Base-by-base conservation (phyloP, 2,113 vertebrate genomes). In the Seriola quinqueradiata region DNA sequence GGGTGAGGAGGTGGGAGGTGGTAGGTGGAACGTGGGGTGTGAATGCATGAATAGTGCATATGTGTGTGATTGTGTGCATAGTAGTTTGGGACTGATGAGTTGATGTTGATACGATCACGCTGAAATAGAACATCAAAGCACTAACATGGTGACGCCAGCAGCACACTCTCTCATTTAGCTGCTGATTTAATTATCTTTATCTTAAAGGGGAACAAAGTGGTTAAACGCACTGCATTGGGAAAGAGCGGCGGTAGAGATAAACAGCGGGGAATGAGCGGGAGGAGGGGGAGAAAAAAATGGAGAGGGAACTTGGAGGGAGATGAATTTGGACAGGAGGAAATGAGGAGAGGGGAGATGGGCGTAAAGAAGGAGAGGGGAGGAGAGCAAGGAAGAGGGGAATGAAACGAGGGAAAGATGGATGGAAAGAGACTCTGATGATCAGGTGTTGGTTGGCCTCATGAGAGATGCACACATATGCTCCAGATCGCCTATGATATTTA, bases 121-220 rank as follows among this genome's bases (percentile, higher is more conserved):
- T 77, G 81, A 87, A 92, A 91, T 84, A 85, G 89, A 87, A 90
- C 91, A 91, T 93, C 89, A 92, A 88, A 93, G 88, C 60, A 66
- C 66, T 73, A 25, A 67, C 87, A 86, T 79, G 80, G 90, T 87
- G 92, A 93, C 85, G 90, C 90, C 87, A 88, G 89, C 90, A 89
- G 90, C 89, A 55, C 83, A 59, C 83, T 77, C 84, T 59, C 90
- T 90, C 89, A 89, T 92, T 92, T 92, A 90, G 91, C 84, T 67
- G 83, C 90, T 93, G 90, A 94, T 94, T 93, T 91, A 91, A 94
- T 94, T 93, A 93, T 93, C 93, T 92, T 94, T 93, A 94, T 92
- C 92, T 94, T 92, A 88, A 92, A 92, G 90, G 85, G 80, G 86
- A 92, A 90, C 90, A 93, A 93, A 93, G 93, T 92, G 89, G 89